A percentile compares a stretch with the other conserved stretches of the same genome.
These are phyloP conservation scores for Noturus placidus DNA, from an alignment of 2,113 vertebrate genomes.

Conservation along the genomic window DNA sequence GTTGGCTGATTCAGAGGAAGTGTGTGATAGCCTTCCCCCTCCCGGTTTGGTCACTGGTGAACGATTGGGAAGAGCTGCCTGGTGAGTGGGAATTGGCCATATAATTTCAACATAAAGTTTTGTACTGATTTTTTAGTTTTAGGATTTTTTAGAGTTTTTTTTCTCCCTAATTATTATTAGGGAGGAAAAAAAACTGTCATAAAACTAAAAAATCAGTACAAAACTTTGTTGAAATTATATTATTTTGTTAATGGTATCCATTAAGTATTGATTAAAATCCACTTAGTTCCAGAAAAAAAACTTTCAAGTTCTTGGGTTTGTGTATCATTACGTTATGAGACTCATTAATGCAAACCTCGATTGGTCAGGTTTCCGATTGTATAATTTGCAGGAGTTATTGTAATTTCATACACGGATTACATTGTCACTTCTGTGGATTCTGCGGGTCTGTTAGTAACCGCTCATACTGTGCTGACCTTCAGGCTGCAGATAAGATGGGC, in stretches of 20 bases:
- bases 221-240: no score
- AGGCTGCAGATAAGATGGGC: slow-evolving; percentile 83
- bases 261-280: not conserved
- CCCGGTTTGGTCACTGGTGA: not conserved
- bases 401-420: not conserved
- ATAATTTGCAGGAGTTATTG: not conserved
- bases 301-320: not conserved
- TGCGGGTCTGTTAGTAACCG: not conserved
- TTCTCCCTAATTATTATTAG: no score
- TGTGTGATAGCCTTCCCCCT: not conserved
- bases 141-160: no score
- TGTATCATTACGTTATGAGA: not conserved
- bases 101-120: no score
- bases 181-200: not conserved
- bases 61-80: not conserved
- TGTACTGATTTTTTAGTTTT: no score
- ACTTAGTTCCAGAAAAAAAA: not conserved
- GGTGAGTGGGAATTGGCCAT: not conserved
- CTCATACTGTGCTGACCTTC: not conserved
- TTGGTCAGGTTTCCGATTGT: not conserved
- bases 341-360: not conserved
- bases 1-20: not conserved
- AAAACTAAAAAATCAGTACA: no score
- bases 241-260: not conserved
- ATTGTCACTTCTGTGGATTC: not conserved